phyloP scores from a whole-genome alignment of 1,140 invertebrate genomes.

The Grapholita molesta region DNA sequence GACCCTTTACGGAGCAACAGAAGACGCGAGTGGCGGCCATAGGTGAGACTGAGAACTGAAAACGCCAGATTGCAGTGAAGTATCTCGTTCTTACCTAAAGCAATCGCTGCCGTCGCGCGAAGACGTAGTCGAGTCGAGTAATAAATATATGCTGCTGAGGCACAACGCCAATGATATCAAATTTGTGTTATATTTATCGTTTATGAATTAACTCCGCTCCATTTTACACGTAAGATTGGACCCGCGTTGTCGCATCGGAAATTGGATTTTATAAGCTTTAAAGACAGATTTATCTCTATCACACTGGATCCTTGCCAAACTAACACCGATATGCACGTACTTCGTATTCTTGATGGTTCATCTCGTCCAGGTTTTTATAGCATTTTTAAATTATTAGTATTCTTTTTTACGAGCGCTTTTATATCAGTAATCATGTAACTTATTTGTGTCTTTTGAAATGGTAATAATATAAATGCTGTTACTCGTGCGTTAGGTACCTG shows the following conservation, averaged over 20 bases:
- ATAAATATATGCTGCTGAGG: too few relatives aligned
- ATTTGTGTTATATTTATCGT: not conserved
- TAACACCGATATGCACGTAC: not conserved
- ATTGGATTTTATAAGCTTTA: conserved; percentile 15
- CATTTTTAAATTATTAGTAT: not conserved
- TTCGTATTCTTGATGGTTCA: not conserved
- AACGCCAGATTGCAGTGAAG: too few relatives aligned
- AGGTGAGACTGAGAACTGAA: too few relatives aligned
- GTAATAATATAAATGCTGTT: not conserved
- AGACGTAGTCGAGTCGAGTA: too few relatives aligned
- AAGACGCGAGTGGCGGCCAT: too few relatives aligned
- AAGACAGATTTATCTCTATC: conserved; percentile 10
- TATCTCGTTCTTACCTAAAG: too few relatives aligned
- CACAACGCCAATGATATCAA: too few relatives aligned
- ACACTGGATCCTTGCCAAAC: conserved; percentile 3
- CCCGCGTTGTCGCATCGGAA: conserved; percentile 5
- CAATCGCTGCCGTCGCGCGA: too few relatives aligned
- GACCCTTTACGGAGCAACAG: too few relatives aligned
- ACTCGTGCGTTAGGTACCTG: too few relatives aligned
- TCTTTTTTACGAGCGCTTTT: not conserved
- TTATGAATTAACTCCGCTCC: not conserved
- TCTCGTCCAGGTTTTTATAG: not conserved
- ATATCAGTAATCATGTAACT: not conserved
- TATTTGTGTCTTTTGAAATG: not conserved
- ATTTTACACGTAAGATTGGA: not conserved